Evolutionary conservation across 2,888 invertebrate genomes (phyloP).

Genomic region (Cephus sareptanus): DNA sequence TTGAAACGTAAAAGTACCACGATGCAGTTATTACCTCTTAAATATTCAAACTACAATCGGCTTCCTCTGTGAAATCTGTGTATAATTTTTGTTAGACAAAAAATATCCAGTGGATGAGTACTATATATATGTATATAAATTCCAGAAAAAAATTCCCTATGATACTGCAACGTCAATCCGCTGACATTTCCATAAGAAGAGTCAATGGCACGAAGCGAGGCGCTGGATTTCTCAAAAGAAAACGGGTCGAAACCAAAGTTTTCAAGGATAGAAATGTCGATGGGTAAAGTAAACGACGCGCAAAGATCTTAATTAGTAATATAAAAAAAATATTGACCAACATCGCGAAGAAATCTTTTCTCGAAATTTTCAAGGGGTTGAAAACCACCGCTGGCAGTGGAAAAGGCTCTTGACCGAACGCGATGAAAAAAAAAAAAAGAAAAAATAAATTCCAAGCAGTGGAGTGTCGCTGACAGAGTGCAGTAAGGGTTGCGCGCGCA

Average conservation of each 20-base stretch:
- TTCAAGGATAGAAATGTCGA: background rate
- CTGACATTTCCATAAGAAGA: background rate
- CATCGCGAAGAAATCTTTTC: background rate
- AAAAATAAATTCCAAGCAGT: background rate
- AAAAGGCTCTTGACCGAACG: slow-evolving; percentile 2
- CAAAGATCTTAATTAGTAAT: background rate
- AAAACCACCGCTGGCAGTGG: background rate
- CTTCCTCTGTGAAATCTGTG: background rate
- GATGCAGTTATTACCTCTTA: background rate
- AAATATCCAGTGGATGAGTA: background rate
- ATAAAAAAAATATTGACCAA: background rate
- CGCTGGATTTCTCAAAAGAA: too few relatives aligned
- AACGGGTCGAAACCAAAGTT: too few relatives aligned
- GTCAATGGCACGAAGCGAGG: too few relatives aligned
- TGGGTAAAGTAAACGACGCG: background rate
- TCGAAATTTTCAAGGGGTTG: background rate
- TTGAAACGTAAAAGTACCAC: background rate
- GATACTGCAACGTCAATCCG: background rate
- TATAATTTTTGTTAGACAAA: background rate
- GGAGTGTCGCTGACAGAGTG: background rate
- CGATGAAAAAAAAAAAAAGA: background rate
- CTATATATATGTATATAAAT: background rate
- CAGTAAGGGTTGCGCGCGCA: background rate
- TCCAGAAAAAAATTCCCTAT: background rate
- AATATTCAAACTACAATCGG: background rate